These are phyloP conservation scores for Anthophora plumipes DNA, from an alignment of 2,888 invertebrate species.

Conservation along the genomic window DNA sequence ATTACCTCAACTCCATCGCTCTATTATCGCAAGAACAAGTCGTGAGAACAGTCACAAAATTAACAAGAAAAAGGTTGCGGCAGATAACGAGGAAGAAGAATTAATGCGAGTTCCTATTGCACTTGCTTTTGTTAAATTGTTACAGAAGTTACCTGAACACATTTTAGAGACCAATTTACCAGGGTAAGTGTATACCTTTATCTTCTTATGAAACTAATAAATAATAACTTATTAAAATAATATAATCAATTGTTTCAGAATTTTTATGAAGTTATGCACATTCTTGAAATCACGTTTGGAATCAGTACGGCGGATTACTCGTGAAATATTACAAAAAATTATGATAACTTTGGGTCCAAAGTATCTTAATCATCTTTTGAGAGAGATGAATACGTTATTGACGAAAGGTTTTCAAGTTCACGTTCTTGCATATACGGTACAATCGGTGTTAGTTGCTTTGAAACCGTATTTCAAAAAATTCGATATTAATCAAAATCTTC, in stretches of 20 bases:
- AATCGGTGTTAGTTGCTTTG: slow-evolving; percentile 91
- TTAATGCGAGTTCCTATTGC: slow-evolving; percentile 96
- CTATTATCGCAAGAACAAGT: slow-evolving; percentile 89
- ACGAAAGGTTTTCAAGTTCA: slow-evolving; percentile 97
- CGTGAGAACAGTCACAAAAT: slow-evolving; percentile 92
- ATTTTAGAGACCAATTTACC: slow-evolving; percentile 91
- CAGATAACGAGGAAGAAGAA: slow-evolving; percentile 95
- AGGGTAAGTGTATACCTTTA: slow-evolving; percentile 87
- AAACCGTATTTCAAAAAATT: slow-evolving; percentile 89
- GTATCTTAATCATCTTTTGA: slow-evolving; percentile 91
- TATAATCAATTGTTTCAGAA: slow-evolving; percentile 84
- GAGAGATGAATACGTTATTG: slow-evolving; percentile 92
- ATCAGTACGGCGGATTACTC: slow-evolving; percentile 93
- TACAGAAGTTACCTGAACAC: slow-evolving; percentile 93
- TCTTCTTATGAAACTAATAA: not conserved
- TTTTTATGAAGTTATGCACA: slow-evolving; percentile 95
- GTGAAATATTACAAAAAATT: slow-evolving; percentile 97
- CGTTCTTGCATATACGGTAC: slow-evolving; percentile 95
- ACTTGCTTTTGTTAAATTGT: slow-evolving; percentile 94
- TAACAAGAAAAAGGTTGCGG: slow-evolving; percentile 89
- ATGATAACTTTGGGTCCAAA: slow-evolving; percentile 93
- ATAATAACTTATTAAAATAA: slow-evolving; percentile 11
- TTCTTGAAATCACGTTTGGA: slow-evolving; percentile 95
- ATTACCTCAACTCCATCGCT: slow-evolving; percentile 92
- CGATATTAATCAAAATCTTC: slow-evolving; percentile 92